A percentile compares a stretch with the other conserved stretches of the same genome.
phyloP scores from a whole-genome alignment of 2,113 vertebrate genomes.

The Empidonax traillii region DNA sequence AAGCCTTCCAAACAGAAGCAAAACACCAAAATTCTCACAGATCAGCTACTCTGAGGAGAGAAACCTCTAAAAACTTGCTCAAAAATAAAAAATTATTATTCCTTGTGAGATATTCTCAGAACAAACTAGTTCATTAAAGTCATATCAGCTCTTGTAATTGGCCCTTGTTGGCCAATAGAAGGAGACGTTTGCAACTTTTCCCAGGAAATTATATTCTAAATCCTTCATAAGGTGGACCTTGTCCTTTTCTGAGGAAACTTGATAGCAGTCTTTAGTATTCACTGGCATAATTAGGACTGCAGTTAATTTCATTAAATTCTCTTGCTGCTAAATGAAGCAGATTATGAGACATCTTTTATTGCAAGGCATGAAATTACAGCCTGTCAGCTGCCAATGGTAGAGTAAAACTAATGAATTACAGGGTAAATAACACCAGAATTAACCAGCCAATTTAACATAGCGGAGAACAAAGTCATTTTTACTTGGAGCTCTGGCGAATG shows the following conservation, averaged over 20 bases:
- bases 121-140: slow-evolving; percentile 80
- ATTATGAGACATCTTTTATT: slow-evolving; percentile 99
- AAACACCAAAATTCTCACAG: not conserved
- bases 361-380: slow-evolving; percentile 99
- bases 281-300: slow-evolving; percentile 98
- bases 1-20: not conserved
- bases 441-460: slow-evolving; percentile 93
- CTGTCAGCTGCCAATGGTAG: slow-evolving; percentile 95
- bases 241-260: slow-evolving; percentile 89
- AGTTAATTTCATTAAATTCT: slow-evolving; percentile 99
- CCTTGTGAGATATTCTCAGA: slow-evolving; percentile 74
- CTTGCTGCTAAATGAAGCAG: slow-evolving; percentile 99
- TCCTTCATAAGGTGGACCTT: slow-evolving; percentile 85
- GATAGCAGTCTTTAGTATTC: slow-evolving; percentile 98
- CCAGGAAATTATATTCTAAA: slow-evolving; percentile 84
- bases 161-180: slow-evolving; percentile 64
- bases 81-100: slow-evolving; percentile 44
- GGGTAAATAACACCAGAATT: slow-evolving; percentile 99
- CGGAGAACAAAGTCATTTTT: slow-evolving; percentile 83
- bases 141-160: slow-evolving; percentile 40
- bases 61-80: not conserved
- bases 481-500: slow-evolving; percentile 59
- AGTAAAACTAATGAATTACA: slow-evolving; percentile 98
- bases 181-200: slow-evolving; percentile 81
- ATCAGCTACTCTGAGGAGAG: not conserved